phyloP scores from a whole-genome alignment of 1,140 invertebrate species.

The Trachymyrmex septentrionalis region DNA sequence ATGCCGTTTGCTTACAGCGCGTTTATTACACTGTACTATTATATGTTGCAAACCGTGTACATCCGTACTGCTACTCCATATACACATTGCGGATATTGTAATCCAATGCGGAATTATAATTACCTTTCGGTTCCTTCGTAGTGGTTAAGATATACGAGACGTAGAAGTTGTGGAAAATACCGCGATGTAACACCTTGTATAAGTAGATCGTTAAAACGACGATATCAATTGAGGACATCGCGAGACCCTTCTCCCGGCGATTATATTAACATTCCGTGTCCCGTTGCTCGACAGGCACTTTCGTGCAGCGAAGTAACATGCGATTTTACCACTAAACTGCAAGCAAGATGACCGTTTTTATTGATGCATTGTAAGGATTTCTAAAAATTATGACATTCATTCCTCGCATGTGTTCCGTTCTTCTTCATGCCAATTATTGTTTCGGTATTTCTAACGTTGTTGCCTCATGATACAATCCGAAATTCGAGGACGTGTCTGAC shows the following conservation, averaged over 20 bases:
- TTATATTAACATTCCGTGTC: slow-evolving; percentile 81
- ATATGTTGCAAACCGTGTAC: not conserved
- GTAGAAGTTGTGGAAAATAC: slow-evolving; percentile 34
- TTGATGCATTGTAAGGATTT: slow-evolving; percentile 71
- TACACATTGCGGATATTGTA: slow-evolving; percentile 41
- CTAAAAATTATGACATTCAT: not conserved
- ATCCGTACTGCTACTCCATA: not conserved
- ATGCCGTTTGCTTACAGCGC: slow-evolving; percentile 57
- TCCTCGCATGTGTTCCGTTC: not conserved
- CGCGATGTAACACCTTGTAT: slow-evolving; percentile 57
- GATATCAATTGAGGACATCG: slow-evolving; percentile 82
- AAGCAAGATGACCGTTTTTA: slow-evolving; percentile 71
- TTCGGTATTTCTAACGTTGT: not conserved
- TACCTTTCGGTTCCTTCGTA: slow-evolving; percentile 27
- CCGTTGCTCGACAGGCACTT: slow-evolving; percentile 66
- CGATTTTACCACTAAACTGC: slow-evolving; percentile 80
- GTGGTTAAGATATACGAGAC: slow-evolving; percentile 38
- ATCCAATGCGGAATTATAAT: slow-evolving; percentile 48
- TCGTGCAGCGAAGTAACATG: slow-evolving; percentile 72
- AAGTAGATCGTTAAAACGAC: slow-evolving; percentile 79
- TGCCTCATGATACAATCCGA: slow-evolving; percentile 7
- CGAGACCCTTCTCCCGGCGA: slow-evolving; percentile 80
- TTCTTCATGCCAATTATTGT: not conserved
- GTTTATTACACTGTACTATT: slow-evolving; percentile 12
- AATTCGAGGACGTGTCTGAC: not conserved